These are phyloP conservation scores for Seriola dumerili DNA, from an alignment of 2,113 vertebrate species.

Conservation along the genomic window DNA sequence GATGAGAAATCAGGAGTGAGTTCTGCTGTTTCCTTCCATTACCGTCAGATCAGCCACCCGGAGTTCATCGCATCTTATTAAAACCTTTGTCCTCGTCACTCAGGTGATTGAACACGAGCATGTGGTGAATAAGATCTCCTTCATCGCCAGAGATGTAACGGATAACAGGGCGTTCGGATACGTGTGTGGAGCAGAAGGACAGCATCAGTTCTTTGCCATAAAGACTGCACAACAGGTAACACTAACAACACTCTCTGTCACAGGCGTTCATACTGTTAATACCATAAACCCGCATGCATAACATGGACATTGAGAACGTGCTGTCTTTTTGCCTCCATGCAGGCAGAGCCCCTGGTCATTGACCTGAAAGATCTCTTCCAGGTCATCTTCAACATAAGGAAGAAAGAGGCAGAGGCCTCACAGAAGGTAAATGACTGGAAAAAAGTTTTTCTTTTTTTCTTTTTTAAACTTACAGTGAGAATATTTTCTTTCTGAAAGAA, in stretches of 20 bases:
- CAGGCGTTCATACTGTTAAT: not conserved
- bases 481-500: constrained; percentile 52
- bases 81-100: not conserved
- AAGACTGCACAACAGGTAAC: constrained; percentile 96
- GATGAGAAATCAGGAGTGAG: constrained; percentile 97
- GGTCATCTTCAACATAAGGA: constrained; percentile 94
- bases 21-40: constrained; percentile 9
- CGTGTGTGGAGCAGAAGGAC: constrained; percentile 95
- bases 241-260: not conserved
- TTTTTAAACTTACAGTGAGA: constrained; percentile 1
- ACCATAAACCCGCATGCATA: not conserved
- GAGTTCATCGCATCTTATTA: not conserved
- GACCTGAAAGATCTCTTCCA: constrained; percentile 98
- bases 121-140: constrained; percentile 95
- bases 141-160: constrained; percentile 97
- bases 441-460: not conserved
- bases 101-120: constrained; percentile 99
- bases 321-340: constrained; percentile 15
- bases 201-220: constrained; percentile 98
- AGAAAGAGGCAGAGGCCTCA: constrained; percentile 90
- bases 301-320: not conserved
- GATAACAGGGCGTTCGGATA: constrained; percentile 97
- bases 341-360: constrained; percentile 95
- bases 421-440: constrained; percentile 83
- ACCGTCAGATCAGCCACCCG: not conserved